Percentiles rank a stretch among this genome's conserved stretches.
phyloP scores from a whole-genome alignment of 2,797 vertebrate genomes.

The Onychomys leucogaster region DNA sequence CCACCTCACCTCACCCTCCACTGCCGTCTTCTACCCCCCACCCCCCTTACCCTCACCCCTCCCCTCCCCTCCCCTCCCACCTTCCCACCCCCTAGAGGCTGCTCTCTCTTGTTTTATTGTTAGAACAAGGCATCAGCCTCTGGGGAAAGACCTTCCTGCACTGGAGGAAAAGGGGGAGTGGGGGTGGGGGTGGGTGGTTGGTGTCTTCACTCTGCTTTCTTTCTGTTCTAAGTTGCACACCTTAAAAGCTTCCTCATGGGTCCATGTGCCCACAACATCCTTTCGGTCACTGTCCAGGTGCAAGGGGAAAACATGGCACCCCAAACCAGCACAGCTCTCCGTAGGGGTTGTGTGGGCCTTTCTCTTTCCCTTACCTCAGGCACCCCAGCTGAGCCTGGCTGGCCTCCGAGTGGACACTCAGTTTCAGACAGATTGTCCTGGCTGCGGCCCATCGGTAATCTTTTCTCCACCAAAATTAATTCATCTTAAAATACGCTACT shows the following conservation, averaged over 20 bases:
- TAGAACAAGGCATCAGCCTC: not conserved
- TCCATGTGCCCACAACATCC: not conserved
- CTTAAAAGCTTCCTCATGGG: not conserved
- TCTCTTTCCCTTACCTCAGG: fast-evolving
- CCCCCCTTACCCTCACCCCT: not conserved
- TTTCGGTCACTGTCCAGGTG: not conserved
- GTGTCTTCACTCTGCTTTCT: not conserved
- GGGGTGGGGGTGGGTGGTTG: too few species aligned
- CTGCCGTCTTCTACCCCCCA: not conserved
- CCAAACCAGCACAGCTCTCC: fast-evolving
- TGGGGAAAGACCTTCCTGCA: not conserved
- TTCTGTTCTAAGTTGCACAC: not conserved
- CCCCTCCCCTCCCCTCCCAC: not conserved
- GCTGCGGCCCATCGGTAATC: not conserved
- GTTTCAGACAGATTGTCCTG: slow-evolving; percentile 30
- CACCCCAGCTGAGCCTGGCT: not conserved
- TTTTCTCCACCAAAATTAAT: slow-evolving; percentile 41
- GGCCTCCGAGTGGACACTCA: slow-evolving; percentile 1
- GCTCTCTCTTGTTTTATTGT: not conserved
- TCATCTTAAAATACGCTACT: not conserved
- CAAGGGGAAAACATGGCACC: not conserved
- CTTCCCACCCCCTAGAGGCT: not conserved
- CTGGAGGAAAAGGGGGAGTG: not conserved
- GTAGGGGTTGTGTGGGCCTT: not conserved
- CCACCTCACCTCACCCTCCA: not conserved